phyloP scores from a whole-genome alignment of 2,113 vertebrate species.

The Silurus meridionalis region DNA sequence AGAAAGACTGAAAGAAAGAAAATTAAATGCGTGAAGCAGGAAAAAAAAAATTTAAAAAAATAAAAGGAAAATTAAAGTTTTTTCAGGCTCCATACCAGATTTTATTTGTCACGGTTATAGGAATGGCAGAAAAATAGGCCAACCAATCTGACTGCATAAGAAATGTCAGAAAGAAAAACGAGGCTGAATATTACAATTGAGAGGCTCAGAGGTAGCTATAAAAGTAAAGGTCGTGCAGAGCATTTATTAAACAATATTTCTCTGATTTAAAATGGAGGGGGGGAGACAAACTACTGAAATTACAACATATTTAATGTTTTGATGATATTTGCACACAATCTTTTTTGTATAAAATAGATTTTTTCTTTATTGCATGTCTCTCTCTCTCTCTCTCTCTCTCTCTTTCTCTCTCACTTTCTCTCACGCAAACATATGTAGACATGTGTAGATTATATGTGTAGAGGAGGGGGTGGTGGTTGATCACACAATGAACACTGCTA shows the following conservation, averaged over 20 bases:
- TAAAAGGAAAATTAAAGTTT: not conserved
- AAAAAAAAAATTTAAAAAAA: not conserved
- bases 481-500: slow-evolving; percentile 58
- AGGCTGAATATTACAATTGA: not conserved
- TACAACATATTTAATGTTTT: not conserved
- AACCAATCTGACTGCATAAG: not conserved
- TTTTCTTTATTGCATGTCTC: not conserved
- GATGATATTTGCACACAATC: not conserved
- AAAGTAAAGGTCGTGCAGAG: not conserved
- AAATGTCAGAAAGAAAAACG: not conserved
- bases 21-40: not conserved
- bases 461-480: slow-evolving; percentile 60
- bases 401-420: not conserved
- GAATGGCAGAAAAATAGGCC: not conserved
- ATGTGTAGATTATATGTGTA: slow-evolving; percentile 52
- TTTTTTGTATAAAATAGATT: not conserved
- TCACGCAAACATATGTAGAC: not conserved
- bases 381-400: not conserved
- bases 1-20: not conserved
- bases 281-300: not conserved
- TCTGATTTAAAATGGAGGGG: not conserved
- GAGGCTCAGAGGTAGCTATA: not conserved
- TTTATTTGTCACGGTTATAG: not conserved
- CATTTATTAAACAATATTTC: not conserved
- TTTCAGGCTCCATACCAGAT: not conserved